A percentile compares a stretch with the other conserved stretches of the same genome.
These are phyloP conservation scores for Drosophila miranda DNA, from an alignment of 1,140 invertebrate species.

Conservation along the genomic window DNA sequence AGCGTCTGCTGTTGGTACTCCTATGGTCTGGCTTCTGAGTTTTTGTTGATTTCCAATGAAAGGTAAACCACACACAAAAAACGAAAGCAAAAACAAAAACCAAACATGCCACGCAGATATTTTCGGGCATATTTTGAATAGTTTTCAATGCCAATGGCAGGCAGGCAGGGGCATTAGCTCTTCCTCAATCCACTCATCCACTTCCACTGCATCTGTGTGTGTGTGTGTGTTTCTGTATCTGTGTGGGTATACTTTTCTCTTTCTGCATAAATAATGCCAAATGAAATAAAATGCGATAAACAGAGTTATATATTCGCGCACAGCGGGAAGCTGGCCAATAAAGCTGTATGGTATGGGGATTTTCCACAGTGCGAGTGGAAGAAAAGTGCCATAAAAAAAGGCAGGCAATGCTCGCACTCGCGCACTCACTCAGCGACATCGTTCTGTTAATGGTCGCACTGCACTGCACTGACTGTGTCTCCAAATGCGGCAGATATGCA, in stretches of 20 bases:
- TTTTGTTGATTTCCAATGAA: constrained; percentile 56
- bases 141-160: constrained; percentile 70
- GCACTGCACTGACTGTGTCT: constrained; percentile 9
- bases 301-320: constrained; percentile 70
- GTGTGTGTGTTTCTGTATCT: constrained; percentile 7
- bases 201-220: constrained; percentile 20
- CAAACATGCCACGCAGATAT: constrained; percentile 66
- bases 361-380: constrained; percentile 18
- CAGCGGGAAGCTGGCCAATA: constrained; percentile 71
- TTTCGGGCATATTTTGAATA: constrained; percentile 69
- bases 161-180: not conserved
- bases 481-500: constrained; percentile 40
- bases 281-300: constrained; percentile 64
- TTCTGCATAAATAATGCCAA: constrained; percentile 71
- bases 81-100: constrained; percentile 34
- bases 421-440: constrained; percentile 68
- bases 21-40: constrained; percentile 8
- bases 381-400: constrained; percentile 75
- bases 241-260: constrained; percentile 41
- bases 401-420: constrained; percentile 52
- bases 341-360: constrained; percentile 54
- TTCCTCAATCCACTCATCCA: not conserved
- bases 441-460: constrained; percentile 76
- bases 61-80: constrained; percentile 30
- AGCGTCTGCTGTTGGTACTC: constrained; percentile 36